Evolutionary conservation across 64 coral and sea anemone genomes (phyloP).

Genomic region (Hydrozoanthus tunicans): DNA sequence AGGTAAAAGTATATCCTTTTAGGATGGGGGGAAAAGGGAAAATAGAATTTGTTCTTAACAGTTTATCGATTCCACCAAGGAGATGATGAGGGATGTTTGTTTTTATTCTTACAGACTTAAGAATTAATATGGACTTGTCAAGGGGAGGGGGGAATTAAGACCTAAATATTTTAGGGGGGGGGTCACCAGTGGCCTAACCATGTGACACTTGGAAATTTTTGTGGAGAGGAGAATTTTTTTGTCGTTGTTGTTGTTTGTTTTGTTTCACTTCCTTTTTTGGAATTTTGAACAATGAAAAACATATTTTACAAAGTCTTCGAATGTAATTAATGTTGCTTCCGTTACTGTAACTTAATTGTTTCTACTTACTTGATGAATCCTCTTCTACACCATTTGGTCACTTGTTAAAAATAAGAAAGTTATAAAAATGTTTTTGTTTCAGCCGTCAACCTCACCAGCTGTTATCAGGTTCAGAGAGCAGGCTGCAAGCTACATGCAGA

Average conservation of each 20-base stretch:
- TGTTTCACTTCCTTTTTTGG: neutral
- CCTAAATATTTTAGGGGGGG: too few species aligned
- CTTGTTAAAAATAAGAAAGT: neutral
- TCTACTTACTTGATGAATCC: neutral
- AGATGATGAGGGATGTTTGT: too few species aligned
- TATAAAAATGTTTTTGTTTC: neutral
- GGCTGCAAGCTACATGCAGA: slow-evolving; percentile 80
- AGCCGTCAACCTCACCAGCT: slow-evolving; percentile 77
- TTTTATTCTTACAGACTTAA: too few species aligned
- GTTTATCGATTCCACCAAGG: too few species aligned
- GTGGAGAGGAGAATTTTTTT: neutral
- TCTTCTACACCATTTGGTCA: neutral
- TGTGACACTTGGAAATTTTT: too few species aligned
- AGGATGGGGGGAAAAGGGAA: neutral
- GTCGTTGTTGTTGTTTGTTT: neutral
- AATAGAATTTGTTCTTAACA: too few species aligned
- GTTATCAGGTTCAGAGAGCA: slow-evolving; percentile 86
- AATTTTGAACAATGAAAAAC: too few species aligned
- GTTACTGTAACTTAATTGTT: neutral
- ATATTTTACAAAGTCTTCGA: too few species aligned
- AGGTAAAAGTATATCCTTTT: slow-evolving; percentile 43
- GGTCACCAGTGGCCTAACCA: too few species aligned
- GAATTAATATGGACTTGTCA: too few species aligned
- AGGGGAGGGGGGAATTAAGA: too few species aligned
- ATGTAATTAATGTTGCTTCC: neutral